Evolutionary conservation across 2,797 vertebrate species (phyloP).

Genomic region (Hippoglossus hippoglossus): DNA sequence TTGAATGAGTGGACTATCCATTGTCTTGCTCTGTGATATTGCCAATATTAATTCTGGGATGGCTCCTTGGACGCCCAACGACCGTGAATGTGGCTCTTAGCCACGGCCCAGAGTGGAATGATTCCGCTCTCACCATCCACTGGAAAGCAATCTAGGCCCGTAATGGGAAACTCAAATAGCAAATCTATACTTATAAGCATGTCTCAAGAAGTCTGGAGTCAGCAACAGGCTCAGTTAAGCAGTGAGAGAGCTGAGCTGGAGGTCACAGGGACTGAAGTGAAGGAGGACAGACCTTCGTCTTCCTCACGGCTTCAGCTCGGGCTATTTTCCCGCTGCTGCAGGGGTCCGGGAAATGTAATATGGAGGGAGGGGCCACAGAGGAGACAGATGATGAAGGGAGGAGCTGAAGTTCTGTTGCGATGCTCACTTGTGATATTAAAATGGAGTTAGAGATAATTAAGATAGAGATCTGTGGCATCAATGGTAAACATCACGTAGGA

Average conservation of each 20-base stretch:
- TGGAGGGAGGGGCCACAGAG: background rate
- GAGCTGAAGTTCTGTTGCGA: constrained; percentile 13
- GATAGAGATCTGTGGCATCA: constrained; percentile 11
- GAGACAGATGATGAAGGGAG: constrained; percentile 12
- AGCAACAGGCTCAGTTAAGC: constrained; percentile 70
- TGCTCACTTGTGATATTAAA: constrained; percentile 14
- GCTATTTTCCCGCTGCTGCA: constrained; percentile 21
- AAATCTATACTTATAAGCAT: constrained; percentile 74
- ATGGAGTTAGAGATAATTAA: constrained; percentile 15
- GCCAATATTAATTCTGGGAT: constrained; percentile 61
- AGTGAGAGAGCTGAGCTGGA: constrained; percentile 59
- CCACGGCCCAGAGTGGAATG: constrained; percentile 58
- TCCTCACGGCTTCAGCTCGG: constrained; percentile 5
- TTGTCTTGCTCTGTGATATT: constrained; percentile 33
- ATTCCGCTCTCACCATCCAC: constrained; percentile 71
- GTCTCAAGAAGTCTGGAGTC: constrained; percentile 68
- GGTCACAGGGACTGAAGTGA: constrained; percentile 58
- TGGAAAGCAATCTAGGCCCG: constrained; percentile 75
- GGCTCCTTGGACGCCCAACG: constrained; percentile 63
- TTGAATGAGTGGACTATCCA: constrained; percentile 37
- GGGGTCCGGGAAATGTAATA: constrained; percentile 29
- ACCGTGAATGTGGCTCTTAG: constrained; percentile 68
- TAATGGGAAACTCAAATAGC: constrained; percentile 79
- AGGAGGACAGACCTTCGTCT: constrained; percentile 12
- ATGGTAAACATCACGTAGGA: constrained; percentile 17